Evolutionary conservation across 2,888 invertebrate genomes (phyloP).

Genomic region (Aphodius sticticus): DNA sequence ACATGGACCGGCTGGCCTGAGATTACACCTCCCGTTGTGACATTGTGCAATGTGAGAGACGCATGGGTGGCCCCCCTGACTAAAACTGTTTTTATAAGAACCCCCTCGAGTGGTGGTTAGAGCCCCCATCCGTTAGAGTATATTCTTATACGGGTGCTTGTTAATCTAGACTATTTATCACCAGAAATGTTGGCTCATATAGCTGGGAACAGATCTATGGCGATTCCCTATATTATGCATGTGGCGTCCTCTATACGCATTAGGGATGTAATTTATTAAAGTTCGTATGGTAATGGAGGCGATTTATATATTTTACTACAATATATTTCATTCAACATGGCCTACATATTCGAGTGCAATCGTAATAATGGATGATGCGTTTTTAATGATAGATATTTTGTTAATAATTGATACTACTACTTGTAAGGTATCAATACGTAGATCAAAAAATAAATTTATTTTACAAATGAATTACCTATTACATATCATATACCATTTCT

Average conservation of each 20-base stretch:
- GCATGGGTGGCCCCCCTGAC: not conserved
- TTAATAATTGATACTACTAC: no score
- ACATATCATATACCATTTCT: no score
- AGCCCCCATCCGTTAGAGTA: not conserved
- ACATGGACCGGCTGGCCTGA: not conserved
- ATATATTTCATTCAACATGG: not conserved
- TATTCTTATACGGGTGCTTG: conserved; percentile 4
- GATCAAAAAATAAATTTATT: no score
- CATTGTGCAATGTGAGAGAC: not conserved
- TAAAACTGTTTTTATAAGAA: not conserved
- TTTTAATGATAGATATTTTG: no score
- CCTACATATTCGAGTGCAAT: no score
- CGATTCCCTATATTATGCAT: not conserved
- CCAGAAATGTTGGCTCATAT: not conserved
- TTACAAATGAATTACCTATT: no score
- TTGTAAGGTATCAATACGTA: no score
- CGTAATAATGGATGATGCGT: no score
- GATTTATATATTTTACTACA: not conserved
- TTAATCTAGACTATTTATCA: not conserved
- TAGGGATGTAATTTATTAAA: not conserved
- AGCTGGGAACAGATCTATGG: not conserved
- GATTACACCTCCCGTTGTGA: not conserved
- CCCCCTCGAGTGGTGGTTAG: not conserved
- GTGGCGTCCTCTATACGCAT: not conserved
- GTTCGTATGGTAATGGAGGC: not conserved